A percentile compares a stretch with the other conserved stretches of the same genome.
phyloP scores from a whole-genome alignment of 1,140 invertebrate species.

The Neodiprion virginianus region DNA sequence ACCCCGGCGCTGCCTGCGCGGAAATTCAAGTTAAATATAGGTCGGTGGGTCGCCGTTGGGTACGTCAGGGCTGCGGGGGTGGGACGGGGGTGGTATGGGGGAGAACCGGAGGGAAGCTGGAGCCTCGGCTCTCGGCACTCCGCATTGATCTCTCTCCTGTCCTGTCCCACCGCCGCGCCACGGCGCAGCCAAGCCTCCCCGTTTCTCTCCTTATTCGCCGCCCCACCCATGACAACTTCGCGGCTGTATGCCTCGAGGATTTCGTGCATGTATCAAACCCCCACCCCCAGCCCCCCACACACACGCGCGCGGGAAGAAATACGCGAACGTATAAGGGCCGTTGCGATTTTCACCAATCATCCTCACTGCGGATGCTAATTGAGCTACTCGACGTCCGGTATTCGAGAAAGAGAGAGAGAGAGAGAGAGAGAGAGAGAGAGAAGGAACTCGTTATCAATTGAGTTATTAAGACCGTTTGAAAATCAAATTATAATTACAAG shows the following conservation, averaged over 20 bases:
- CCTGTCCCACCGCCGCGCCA: neutral
- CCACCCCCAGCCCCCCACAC: neutral
- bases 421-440: too few relatives aligned
- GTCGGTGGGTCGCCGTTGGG: slow-evolving; percentile 4
- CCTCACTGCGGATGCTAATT: neutral
- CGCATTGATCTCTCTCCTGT: slow-evolving; percentile 6
- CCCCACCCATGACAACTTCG: neutral
- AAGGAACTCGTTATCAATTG: too few relatives aligned
- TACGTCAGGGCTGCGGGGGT: neutral
- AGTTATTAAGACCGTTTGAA: too few relatives aligned
- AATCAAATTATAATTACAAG: too few relatives aligned
- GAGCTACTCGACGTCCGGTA: neutral
- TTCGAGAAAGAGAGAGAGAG: neutral
- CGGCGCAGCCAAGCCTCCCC: neutral
- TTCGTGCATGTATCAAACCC: neutral
- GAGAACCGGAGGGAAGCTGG: neutral
- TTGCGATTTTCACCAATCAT: neutral
- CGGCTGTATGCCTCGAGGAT: neutral
- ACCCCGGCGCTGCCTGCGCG: neutral
- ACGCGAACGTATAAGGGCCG: neutral
- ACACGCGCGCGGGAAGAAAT: neutral
- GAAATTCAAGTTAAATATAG: neutral
- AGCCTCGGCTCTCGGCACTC: neutral
- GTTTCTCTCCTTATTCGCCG: neutral
- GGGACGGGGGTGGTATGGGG: neutral